Percentiles rank a stretch among this genome's conserved stretches.
Conservation (phyloP, 2,888 invertebrate species). For the Thelaira solivaga region DNA sequence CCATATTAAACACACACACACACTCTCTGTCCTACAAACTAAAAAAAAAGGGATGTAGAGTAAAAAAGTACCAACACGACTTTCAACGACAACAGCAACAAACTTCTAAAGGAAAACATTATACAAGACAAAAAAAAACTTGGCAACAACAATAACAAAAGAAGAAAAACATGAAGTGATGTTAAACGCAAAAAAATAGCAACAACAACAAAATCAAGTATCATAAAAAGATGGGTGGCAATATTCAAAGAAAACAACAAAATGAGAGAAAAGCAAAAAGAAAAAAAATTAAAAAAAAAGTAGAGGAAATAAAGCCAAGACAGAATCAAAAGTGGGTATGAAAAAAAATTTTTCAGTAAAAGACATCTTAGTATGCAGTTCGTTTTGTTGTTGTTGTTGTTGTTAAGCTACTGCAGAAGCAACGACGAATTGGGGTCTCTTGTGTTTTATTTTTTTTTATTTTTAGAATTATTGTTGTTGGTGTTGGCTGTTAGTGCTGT, state of each 20-base stretch:
- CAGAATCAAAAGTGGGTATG: neutral
- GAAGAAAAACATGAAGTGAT: slow-evolving; percentile 10
- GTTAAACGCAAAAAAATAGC: slow-evolving; percentile 30
- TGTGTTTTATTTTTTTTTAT: slow-evolving; percentile 14
- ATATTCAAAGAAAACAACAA: slow-evolving; percentile 57
- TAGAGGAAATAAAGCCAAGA: neutral
- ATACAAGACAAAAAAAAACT: slow-evolving; percentile 32
- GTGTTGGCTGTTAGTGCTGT: neutral
- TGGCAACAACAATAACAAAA: slow-evolving; percentile 7
- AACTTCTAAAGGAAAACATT: slow-evolving; percentile 38
- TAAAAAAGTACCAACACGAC: slow-evolving; percentile 24
- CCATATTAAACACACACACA: slow-evolving; percentile 5
- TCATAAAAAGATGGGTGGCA: slow-evolving; percentile 60
- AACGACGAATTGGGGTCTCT: slow-evolving; percentile 50
- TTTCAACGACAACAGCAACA: slow-evolving; percentile 4
- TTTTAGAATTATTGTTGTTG: slow-evolving; percentile 4
- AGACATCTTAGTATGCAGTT: slow-evolving; percentile 5
- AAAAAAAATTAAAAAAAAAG: too few relatives aligned
- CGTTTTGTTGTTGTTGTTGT: slow-evolving; percentile 14
- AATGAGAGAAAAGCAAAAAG: slow-evolving; percentile 32
- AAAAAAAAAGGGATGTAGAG: slow-evolving; percentile 50
- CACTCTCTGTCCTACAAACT: neutral
- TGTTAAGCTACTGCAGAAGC: slow-evolving; percentile 54
- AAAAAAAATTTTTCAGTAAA: neutral
- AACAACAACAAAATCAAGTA: slow-evolving; percentile 45